Conservation (phyloP, 2,113 vertebrate species). For the Chaetodon auriga region DNA sequence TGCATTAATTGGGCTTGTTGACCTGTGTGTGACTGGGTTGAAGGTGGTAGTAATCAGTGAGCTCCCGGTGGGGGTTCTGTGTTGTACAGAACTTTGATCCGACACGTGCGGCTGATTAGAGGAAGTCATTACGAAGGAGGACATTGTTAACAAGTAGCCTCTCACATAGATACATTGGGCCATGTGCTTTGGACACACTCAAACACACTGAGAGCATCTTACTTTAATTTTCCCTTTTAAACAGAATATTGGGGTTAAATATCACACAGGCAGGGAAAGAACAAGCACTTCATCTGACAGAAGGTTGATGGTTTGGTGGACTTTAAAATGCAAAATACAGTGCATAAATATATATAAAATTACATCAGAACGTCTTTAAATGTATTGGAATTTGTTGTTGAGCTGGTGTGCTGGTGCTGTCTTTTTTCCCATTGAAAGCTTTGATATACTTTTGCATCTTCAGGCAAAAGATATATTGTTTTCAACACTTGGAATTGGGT, state of each 20-base stretch:
- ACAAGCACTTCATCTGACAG: too few species aligned
- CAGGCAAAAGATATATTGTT: background rate
- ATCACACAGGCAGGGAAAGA: background rate
- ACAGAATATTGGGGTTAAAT: background rate
- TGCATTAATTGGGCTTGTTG: constrained; percentile 63
- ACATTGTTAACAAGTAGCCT: constrained; percentile 62
- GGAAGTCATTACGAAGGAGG: constrained; percentile 67
- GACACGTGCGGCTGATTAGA: constrained; percentile 79
- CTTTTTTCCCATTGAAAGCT: background rate
- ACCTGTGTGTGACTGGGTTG: constrained; percentile 58
- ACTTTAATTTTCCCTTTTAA: background rate
- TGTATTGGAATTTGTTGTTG: background rate
- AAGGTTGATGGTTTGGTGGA: too few species aligned
- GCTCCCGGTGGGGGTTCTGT: constrained; percentile 50
- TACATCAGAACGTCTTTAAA: too few species aligned
- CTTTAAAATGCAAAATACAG: too few species aligned
- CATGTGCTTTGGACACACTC: background rate
- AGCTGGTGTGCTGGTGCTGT: background rate
- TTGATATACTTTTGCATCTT: background rate
- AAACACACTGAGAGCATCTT: background rate
- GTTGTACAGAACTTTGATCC: constrained; percentile 70
- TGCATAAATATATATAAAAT: too few species aligned
- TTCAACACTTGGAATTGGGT: constrained; percentile 11
- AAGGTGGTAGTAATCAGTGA: constrained; percentile 72
- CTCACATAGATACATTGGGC: constrained; percentile 31